phyloP scores from a whole-genome alignment of 2,113 vertebrate genomes.

The Mobula hypostoma region DNA sequence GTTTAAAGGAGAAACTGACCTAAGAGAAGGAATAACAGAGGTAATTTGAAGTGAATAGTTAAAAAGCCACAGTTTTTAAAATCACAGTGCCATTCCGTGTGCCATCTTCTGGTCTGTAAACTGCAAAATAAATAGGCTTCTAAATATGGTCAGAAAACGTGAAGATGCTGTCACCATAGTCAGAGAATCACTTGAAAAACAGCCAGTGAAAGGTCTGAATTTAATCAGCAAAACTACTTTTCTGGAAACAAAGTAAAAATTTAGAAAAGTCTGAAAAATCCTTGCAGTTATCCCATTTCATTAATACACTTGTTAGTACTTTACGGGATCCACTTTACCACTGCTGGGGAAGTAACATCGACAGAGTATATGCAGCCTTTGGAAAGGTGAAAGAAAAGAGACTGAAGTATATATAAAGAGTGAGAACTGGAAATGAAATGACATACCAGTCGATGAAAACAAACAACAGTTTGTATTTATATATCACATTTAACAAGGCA shows the following conservation, averaged over 20 bases:
- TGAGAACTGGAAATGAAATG: not conserved
- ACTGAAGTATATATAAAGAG: not conserved
- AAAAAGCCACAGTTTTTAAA: not conserved
- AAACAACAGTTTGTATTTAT: not conserved
- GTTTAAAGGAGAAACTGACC: not conserved
- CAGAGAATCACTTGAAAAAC: not conserved
- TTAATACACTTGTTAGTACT: not conserved
- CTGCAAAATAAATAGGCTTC: not conserved
- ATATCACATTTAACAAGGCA: no score
- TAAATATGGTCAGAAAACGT: not conserved
- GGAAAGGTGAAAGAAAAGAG: not conserved
- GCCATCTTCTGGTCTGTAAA: no score
- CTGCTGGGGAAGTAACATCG: not conserved
- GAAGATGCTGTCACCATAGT: not conserved
- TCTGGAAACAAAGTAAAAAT: no score
- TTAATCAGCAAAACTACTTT: not conserved
- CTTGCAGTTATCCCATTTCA: not conserved
- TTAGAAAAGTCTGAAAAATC: not conserved
- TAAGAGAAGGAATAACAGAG: not conserved
- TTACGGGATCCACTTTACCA: not conserved
- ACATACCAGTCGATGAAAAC: not conserved
- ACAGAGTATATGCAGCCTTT: not conserved
- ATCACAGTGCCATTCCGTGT: no score
- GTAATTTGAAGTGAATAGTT: not conserved
- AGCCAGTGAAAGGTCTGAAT: not conserved